Percentiles rank a stretch among this genome's conserved stretches.
Conservation (phyloP, 2,888 invertebrate species). For the Ophioninae sp. region DNA sequence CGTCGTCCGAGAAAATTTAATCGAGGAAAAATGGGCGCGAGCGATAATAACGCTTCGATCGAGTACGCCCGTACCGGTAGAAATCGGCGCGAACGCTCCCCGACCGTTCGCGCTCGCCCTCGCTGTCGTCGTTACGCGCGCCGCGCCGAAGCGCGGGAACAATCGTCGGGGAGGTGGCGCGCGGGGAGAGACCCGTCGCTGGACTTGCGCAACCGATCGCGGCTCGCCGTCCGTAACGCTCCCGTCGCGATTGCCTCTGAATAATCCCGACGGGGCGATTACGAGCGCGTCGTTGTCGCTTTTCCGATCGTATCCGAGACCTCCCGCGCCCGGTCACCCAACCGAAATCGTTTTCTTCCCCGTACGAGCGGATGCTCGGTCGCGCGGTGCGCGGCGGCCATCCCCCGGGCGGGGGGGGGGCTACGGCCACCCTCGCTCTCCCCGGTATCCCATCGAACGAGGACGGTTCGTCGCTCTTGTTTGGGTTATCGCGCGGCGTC, state of each 20-base stretch:
- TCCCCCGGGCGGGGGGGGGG: too few species aligned
- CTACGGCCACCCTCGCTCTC: too few species aligned
- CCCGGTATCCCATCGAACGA: too few species aligned
- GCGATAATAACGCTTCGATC: slow-evolving; percentile 14
- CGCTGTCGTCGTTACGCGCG: slow-evolving; percentile 22
- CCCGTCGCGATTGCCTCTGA: slow-evolving; percentile 1
- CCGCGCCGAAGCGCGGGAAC: neutral
- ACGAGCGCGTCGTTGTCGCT: neutral
- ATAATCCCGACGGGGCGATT: slow-evolving; percentile 8
- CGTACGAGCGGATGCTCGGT: neutral
- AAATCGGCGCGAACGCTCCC: slow-evolving; percentile 20
- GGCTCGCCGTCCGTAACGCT: neutral
- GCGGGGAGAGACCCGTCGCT: neutral
- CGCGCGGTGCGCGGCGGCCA: too few species aligned
- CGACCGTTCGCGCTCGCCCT: slow-evolving; percentile 7
- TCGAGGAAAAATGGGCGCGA: neutral
- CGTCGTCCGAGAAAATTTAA: neutral
- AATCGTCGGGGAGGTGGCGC: neutral
- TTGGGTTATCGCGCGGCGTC: too few species aligned
- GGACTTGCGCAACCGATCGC: slow-evolving; percentile 14
- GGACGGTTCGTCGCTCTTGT: too few species aligned
- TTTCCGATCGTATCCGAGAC: neutral
- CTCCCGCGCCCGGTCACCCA: neutral
- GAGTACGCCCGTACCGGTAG: too few species aligned
- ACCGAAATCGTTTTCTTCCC: neutral